A percentile compares a stretch with the other conserved stretches of the same genome.
These are phyloP conservation scores for Epistrophella euchroma DNA, from an alignment of 2,888 invertebrate genomes.

Conservation along the genomic window DNA sequence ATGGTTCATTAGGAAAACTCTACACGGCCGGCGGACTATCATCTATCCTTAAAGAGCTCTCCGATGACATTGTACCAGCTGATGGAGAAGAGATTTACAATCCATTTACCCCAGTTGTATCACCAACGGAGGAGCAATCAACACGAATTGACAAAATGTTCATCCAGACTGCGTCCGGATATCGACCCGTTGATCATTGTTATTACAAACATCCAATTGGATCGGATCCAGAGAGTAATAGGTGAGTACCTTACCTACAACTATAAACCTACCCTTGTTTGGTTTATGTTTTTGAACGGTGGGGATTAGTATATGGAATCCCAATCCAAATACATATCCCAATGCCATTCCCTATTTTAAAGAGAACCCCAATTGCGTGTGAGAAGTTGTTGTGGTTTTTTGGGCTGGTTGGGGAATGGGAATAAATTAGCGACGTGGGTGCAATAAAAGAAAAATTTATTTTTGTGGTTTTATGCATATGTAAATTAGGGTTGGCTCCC, in stretches of 20 bases:
- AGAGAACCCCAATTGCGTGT: constrained; percentile 24
- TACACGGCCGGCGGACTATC: constrained; percentile 83
- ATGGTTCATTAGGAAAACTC: constrained; percentile 80
- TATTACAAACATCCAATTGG: constrained; percentile 83
- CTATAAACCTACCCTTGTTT: neutral
- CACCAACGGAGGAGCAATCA: constrained; percentile 83
- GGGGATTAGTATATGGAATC: neutral
- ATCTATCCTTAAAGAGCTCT: constrained; percentile 83
- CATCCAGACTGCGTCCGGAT: constrained; percentile 84
- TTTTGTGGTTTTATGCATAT: constrained; percentile 13
- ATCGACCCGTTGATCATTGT: constrained; percentile 83
- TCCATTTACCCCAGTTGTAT: constrained; percentile 84
- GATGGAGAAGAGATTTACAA: constrained; percentile 84
- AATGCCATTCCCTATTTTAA: too few species aligned
- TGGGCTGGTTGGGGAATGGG: neutral
- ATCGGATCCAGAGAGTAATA: constrained; percentile 78
- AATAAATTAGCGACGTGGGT: constrained; percentile 33
- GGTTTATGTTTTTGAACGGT: neutral
- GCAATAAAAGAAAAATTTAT: constrained; percentile 6
- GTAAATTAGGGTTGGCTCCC: neutral
- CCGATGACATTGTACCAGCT: constrained; percentile 83
- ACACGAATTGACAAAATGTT: constrained; percentile 84
- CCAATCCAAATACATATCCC: neutral
- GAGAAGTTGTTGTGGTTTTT: constrained; percentile 19
- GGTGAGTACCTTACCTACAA: constrained; percentile 57